Evolutionary conservation across 2,888 invertebrate species (phyloP), one percentile per base, ranked within the genome.

Genomic region (Arenicola marina): DNA sequence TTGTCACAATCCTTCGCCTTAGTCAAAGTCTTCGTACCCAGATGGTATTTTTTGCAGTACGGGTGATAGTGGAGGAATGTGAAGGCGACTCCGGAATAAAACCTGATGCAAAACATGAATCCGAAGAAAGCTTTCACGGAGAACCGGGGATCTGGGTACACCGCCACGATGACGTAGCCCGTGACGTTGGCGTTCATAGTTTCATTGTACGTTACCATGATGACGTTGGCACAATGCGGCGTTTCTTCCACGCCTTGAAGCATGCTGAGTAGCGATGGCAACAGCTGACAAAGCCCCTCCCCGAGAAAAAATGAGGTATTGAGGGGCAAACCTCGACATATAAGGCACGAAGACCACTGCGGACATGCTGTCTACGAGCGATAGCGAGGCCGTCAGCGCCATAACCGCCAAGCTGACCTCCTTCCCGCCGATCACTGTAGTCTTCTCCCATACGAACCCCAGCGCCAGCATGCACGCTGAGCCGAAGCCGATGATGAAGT

Each of bases 261-360:
- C n/a, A 60, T 38, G 32, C 60, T 89, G 15, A 92, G 87, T 18
- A 91, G 82, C 76, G 91, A 90, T 1, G 93, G 92, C 65, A 93
- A 73, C 72, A 94, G 88, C 0, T 93, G 92, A 65, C 81, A 79
- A 38, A 80, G 71, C 84, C 80, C 79, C 84, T 92, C 92, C n/a
- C 92, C 93, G 62, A 91, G 88, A 65, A 92, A 88, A 81, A 91
- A 89, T 88, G 70, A 93, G 85, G 78, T 92, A 93, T 55, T 88
- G 86, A 62, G 89, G 88, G 32, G 81, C 78, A 78, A 90, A 92
- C 72, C 80, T 74, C 1, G 84, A 88, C 88, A 94, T 89, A 80
- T 90, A 92, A 4, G 93, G 93, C 84, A 93, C 89, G 78, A 92
- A 94, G 18, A 92, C 85, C 62, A 93, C 91, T 0, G 92, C 91